phyloP scores from a whole-genome alignment of 1,140 invertebrate genomes.

The Sycophila sp. region DNA sequence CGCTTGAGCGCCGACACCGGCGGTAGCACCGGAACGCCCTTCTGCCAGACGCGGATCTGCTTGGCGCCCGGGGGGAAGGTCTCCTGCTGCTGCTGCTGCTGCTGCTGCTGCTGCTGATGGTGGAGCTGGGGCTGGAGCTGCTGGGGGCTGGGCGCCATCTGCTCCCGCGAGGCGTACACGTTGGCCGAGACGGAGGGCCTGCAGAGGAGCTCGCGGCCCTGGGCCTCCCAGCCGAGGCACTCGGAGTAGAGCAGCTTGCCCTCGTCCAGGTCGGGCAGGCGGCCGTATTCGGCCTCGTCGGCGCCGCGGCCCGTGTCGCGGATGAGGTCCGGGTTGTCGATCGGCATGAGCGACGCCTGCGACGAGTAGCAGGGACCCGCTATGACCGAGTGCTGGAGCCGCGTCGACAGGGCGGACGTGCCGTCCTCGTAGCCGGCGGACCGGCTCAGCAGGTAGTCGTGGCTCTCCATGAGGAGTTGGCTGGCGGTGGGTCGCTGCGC shows the following conservation, averaged over 20 bases:
- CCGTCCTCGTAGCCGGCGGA: slow-evolving; percentile 30
- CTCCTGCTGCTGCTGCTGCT: slow-evolving; percentile 39
- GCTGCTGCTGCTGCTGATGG: background rate
- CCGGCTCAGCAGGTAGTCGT: slow-evolving; percentile 19
- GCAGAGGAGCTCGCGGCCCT: slow-evolving; percentile 63
- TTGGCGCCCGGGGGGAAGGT: slow-evolving; percentile 71
- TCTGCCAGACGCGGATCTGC: slow-evolving; percentile 85
- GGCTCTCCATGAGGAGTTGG: background rate
- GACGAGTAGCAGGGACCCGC: slow-evolving; percentile 72
- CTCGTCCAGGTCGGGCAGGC: slow-evolving; percentile 71
- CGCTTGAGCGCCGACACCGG: slow-evolving; percentile 83
- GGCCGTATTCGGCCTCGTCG: slow-evolving; percentile 57
- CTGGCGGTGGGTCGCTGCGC: slow-evolving; percentile 27
- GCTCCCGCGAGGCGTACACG: slow-evolving; percentile 81
- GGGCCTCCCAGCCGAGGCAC: slow-evolving; percentile 66
- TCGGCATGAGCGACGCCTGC: slow-evolving; percentile 67
- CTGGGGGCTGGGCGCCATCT: no score
- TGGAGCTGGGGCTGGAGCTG: slow-evolving; percentile 18
- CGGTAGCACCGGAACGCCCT: slow-evolving; percentile 82
- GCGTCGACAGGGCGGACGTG: no score
- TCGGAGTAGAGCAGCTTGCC: slow-evolving; percentile 78
- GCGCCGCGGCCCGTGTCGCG: slow-evolving; percentile 72
- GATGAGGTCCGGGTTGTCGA: slow-evolving; percentile 85
- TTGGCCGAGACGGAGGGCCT: slow-evolving; percentile 52
- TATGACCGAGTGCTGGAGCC: slow-evolving; percentile 30